A percentile compares a stretch with the other conserved stretches of the same genome.
phyloP scores from a whole-genome alignment of 2,888 invertebrate species.

The Amphipoea lucens region DNA sequence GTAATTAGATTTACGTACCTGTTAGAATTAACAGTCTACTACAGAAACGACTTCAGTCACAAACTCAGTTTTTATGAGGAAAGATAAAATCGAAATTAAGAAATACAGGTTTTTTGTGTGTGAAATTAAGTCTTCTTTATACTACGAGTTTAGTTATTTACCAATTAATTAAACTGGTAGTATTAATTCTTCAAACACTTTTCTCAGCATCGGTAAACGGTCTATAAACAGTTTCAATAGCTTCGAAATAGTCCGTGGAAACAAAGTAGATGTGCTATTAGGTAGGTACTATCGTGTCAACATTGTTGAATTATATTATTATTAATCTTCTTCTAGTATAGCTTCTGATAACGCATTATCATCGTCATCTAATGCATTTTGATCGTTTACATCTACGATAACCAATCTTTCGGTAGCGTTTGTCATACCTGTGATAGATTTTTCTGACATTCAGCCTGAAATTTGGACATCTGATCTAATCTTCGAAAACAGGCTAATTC shows the following conservation, averaged over 20 bases:
- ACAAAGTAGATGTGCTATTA: neutral
- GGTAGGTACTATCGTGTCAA: neutral
- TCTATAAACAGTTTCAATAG: slow-evolving; percentile 28
- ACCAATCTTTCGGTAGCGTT: neutral
- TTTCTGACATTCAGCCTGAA: neutral
- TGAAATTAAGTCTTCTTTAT: neutral
- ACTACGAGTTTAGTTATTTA: neutral
- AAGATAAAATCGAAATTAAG: neutral
- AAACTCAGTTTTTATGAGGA: neutral
- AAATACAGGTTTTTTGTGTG: neutral
- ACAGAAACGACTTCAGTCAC: neutral
- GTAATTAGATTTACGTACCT: neutral
- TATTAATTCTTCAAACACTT: slow-evolving; percentile 39
- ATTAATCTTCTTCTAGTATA: neutral
- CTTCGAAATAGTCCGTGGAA: neutral
- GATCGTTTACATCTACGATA: neutral
- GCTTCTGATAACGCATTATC: too few species aligned
- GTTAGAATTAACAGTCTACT: neutral
- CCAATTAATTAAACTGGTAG: slow-evolving; percentile 38
- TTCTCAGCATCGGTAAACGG: slow-evolving; percentile 32
- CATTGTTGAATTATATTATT: neutral
- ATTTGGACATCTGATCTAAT: neutral
- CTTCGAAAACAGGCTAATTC: too few species aligned
- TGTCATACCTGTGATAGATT: neutral
- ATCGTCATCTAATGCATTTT: neutral